phyloP scores from a whole-genome alignment of 2,113 vertebrate genomes.

The Pachycephala philippinensis region DNA sequence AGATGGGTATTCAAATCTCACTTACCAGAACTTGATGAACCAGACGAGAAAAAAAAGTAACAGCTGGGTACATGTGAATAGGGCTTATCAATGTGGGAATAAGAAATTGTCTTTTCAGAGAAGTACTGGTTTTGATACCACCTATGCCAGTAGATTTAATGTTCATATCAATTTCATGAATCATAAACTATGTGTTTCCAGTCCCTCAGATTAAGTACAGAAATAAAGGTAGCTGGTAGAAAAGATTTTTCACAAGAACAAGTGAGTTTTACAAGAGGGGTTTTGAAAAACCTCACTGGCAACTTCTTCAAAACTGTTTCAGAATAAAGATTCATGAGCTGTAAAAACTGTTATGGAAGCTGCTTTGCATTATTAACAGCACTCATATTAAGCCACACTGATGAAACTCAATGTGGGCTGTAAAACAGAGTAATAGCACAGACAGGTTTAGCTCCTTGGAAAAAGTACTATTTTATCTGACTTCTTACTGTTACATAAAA shows the following conservation, averaged over 20 bases:
- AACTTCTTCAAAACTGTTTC: constrained; percentile 3
- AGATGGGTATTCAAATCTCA: not conserved
- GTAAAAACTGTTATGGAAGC: not conserved
- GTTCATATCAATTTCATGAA: not conserved
- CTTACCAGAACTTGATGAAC: constrained; percentile 10
- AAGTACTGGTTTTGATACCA: not conserved
- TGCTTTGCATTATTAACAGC: not conserved
- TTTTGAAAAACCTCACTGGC: not conserved
- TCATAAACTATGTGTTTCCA: not conserved
- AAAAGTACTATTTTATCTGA: not conserved
- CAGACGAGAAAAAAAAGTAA: not conserved
- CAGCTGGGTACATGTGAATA: not conserved
- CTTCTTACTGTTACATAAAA: not conserved
- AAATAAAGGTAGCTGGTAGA: constrained; percentile 3
- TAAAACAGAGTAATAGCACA: not conserved
- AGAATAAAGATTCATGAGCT: constrained; percentile 13
- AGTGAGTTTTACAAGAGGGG: not conserved
- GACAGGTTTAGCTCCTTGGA: not conserved
- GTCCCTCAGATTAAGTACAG: not conserved
- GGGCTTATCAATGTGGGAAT: not conserved
- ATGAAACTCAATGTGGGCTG: not conserved
- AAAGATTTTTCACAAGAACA: constrained; percentile 5
- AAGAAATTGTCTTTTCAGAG: not conserved
- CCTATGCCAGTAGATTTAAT: not conserved
- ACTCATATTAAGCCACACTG: not conserved